phyloP scores from a whole-genome alignment of 1,140 invertebrate genomes.

The Drosophila equinoxialis region DNA sequence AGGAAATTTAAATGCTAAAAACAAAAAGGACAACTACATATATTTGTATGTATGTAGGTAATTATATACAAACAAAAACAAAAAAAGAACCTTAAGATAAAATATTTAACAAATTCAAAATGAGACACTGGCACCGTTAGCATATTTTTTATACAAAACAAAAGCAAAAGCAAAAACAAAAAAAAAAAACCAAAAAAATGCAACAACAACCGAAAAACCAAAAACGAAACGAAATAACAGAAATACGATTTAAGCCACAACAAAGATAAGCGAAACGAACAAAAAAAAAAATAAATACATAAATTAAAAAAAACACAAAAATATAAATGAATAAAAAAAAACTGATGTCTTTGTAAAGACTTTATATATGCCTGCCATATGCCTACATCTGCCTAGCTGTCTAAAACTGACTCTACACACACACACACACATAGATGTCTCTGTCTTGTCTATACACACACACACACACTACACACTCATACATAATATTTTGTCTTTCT shows the following conservation, averaged over 20 bases:
- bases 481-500: background rate
- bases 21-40: conserved; percentile 19
- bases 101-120: conserved; percentile 16
- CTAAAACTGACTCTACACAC: conserved; percentile 53
- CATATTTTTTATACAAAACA: conserved; percentile 78
- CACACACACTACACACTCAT: conserved; percentile 14
- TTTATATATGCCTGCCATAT: conserved; percentile 81
- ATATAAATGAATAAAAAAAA: conserved; percentile 61
- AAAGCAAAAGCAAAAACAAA: conserved; percentile 47
- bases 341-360: conserved; percentile 78
- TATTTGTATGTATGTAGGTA: background rate
- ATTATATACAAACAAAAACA: conserved; percentile 16
- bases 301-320: conserved; percentile 61
- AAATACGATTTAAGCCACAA: conserved; percentile 68
- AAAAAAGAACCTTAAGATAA: conserved; percentile 1
- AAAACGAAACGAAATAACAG: conserved; percentile 17
- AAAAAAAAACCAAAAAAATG: conserved; percentile 49
- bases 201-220: conserved; percentile 30
- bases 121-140: conserved; percentile 72
- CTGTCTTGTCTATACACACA: conserved; percentile 31
- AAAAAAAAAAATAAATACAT: conserved; percentile 19
- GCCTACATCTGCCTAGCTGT: conserved; percentile 80
- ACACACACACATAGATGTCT: conserved; percentile 31
- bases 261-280: conserved; percentile 41
- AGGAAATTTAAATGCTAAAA: conserved; percentile 11